Percentiles rank a stretch among this genome's conserved stretches.
Conservation (phyloP, 2,888 invertebrate genomes). For the Nomada flava region DNA sequence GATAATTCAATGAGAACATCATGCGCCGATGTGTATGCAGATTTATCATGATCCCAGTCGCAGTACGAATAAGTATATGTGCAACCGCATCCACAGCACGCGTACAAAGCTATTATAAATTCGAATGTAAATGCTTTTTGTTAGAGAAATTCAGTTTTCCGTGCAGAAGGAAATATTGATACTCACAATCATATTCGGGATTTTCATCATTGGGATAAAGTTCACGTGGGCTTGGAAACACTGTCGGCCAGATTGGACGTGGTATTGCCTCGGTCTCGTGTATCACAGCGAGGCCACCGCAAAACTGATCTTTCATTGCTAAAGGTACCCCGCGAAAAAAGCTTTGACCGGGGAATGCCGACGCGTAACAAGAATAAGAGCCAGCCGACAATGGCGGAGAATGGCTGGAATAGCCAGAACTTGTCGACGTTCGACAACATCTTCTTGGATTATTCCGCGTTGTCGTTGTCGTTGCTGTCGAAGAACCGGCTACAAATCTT, state of each 20-base stretch:
- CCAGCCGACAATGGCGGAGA: slow-evolving; percentile 77
- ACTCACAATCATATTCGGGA: slow-evolving; percentile 62
- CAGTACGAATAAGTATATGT: slow-evolving; percentile 65
- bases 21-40: slow-evolving; percentile 66
- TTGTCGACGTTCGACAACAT: slow-evolving; percentile 78
- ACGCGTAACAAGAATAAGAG: slow-evolving; percentile 72
- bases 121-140: neutral
- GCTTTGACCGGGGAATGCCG: slow-evolving; percentile 56
- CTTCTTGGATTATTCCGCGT: slow-evolving; percentile 69
- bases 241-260: slow-evolving; percentile 77
- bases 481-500: slow-evolving; percentile 67
- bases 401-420: slow-evolving; percentile 80
- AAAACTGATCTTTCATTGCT: slow-evolving; percentile 61
- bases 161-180: neutral
- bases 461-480: slow-evolving; percentile 59
- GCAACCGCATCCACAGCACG: slow-evolving; percentile 73
- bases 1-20: slow-evolving; percentile 77
- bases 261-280: slow-evolving; percentile 78
- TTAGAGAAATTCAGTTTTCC: neutral
- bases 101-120: slow-evolving; percentile 63
- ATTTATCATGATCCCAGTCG: slow-evolving; percentile 55
- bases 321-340: slow-evolving; percentile 50
- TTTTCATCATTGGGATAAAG: slow-evolving; percentile 57
- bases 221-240: slow-evolving; percentile 47
- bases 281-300: slow-evolving; percentile 74